phyloP scores from a whole-genome alignment of 2,113 vertebrate genomes.

The Xiphias gladius region DNA sequence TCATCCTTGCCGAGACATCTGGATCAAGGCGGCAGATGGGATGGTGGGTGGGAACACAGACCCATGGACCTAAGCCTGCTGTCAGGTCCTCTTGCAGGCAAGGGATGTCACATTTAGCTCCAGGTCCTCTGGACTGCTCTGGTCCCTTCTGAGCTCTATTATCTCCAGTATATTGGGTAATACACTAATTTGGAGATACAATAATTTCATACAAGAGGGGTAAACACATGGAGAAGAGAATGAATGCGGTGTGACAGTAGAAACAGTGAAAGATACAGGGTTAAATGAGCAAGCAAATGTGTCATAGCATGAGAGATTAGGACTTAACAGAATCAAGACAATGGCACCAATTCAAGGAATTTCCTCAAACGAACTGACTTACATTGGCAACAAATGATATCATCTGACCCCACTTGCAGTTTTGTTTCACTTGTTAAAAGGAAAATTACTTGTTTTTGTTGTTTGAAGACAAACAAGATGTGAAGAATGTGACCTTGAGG shows the following conservation, averaged over 20 bases:
- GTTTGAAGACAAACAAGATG: slow-evolving; percentile 32
- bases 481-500: slow-evolving; percentile 24
- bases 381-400: slow-evolving; percentile 34
- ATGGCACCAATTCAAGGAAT: slow-evolving; percentile 40
- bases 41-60: slow-evolving; percentile 56
- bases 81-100: slow-evolving; percentile 52
- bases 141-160: slow-evolving; percentile 40
- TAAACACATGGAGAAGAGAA: slow-evolving; percentile 10
- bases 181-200: slow-evolving; percentile 26
- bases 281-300: slow-evolving; percentile 16
- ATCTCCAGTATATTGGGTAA: slow-evolving; percentile 23
- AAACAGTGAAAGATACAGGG: neutral
- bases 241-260: neutral
- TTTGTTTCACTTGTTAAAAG: slow-evolving; percentile 34
- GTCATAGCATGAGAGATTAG: slow-evolving; percentile 34
- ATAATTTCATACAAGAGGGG: neutral
- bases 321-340: slow-evolving; percentile 19
- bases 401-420: slow-evolving; percentile 45
- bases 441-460: slow-evolving; percentile 38
- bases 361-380: slow-evolving; percentile 35
- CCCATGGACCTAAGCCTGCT: slow-evolving; percentile 47
- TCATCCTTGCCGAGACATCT: slow-evolving; percentile 74
- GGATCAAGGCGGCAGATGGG: slow-evolving; percentile 66
- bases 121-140: slow-evolving; percentile 21
- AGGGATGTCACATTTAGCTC: slow-evolving; percentile 50